phyloP scores from a whole-genome alignment of 1,140 invertebrate genomes.

The Whitmania pigra region DNA sequence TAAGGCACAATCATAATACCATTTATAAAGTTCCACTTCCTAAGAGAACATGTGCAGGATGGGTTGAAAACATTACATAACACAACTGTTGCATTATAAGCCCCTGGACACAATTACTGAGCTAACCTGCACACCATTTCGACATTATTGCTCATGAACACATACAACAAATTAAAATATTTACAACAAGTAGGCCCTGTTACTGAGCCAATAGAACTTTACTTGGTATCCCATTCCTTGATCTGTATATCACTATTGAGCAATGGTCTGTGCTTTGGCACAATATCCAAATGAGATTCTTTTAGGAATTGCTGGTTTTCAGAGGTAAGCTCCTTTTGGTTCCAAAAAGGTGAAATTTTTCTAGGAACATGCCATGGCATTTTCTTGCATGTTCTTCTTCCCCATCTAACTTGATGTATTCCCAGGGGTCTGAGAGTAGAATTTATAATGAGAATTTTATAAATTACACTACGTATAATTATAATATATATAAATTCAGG shows the following conservation, averaged over 20 bases:
- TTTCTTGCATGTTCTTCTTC: conserved; percentile 1
- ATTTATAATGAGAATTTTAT: too few relatives aligned
- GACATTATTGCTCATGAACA: background rate
- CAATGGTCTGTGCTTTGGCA: background rate
- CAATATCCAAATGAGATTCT: conserved; percentile 40
- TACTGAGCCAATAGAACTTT: background rate
- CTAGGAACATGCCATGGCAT: conserved; percentile 17
- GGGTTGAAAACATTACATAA: background rate
- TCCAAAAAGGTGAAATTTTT: conserved; percentile 29
- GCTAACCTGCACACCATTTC: too few relatives aligned
- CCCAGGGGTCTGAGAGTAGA: too few relatives aligned
- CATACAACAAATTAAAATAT: background rate
- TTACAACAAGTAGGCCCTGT: background rate
- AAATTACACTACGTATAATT: too few relatives aligned
- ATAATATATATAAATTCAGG: too few relatives aligned
- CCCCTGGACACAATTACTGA: background rate
- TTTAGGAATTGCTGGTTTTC: conserved; percentile 71
- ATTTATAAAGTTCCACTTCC: background rate
- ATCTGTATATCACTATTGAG: background rate
- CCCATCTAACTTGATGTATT: conserved; percentile 34
- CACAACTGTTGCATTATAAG: background rate
- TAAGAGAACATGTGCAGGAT: too few relatives aligned
- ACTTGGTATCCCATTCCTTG: conserved; percentile 5
- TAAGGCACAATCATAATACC: too few relatives aligned
- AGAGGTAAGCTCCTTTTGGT: conserved; percentile 55